A percentile compares a stretch with the other conserved stretches of the same genome.
These are phyloP conservation scores for Gastracanthus pulcherrimus DNA, from an alignment of 2,888 invertebrate species.

Conservation along the genomic window DNA sequence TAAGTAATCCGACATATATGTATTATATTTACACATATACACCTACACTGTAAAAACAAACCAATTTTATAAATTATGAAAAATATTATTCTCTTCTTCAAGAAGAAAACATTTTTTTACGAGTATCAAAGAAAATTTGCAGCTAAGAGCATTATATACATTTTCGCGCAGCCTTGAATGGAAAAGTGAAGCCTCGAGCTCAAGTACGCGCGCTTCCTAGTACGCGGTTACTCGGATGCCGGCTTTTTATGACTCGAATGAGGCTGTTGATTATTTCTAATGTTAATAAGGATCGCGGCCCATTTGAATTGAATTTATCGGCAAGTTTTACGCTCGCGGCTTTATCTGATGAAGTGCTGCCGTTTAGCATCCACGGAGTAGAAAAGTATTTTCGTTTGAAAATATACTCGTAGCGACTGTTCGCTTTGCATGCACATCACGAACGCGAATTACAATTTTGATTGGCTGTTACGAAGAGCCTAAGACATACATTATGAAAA, in stretches of 20 bases:
- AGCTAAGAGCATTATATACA: not conserved
- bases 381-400: conserved; percentile 22
- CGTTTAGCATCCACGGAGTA: not conserved
- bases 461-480: conserved; percentile 1
- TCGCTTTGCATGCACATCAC: conserved; percentile 8
- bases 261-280: conserved; percentile 43
- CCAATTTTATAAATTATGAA: too few species aligned
- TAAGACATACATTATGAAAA: conserved; percentile 23
- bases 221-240: not conserved
- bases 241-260: conserved; percentile 27
- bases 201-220: conserved; percentile 5
- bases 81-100: too few species aligned
- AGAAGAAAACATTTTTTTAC: not conserved
- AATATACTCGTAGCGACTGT: not conserved
- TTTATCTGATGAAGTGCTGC: conserved; percentile 11
- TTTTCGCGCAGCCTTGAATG: conserved; percentile 17
- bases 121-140: not conserved
- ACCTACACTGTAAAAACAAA: too few species aligned
- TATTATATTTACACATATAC: not conserved
- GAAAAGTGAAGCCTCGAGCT: conserved; percentile 2
- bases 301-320: conserved; percentile 43
- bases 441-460: conserved; percentile 1
- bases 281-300: conserved; percentile 35
- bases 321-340: not conserved
- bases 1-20: conserved; percentile 78